Evolutionary conservation across 2,113 vertebrate genomes (phyloP), one percentile per base, ranked within the genome.

Genomic region (Lepus americanus): DNA sequence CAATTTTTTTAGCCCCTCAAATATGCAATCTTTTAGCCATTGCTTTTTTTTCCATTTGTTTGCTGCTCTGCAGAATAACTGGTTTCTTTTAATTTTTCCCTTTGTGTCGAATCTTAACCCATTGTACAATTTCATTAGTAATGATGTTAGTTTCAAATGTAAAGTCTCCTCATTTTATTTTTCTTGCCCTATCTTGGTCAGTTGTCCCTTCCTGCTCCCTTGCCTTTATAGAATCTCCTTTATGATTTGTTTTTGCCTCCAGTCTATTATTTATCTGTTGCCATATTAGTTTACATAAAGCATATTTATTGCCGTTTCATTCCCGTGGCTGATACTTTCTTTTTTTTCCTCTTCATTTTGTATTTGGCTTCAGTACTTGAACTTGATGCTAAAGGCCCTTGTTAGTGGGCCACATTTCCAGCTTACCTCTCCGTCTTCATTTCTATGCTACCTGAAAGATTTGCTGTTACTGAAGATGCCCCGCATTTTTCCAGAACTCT

Each of bases 271-370:
- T 89, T 64, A 72, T 83, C 33, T 74, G 25, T 77, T 80, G 9
- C 14, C 25, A 86, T 49, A 61, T 82, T 31, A 53, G 79, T 55
- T 92, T 84, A 69, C 1, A 14, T 72, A 61, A 12, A 76, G 67
- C 67, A 6, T 82, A 55, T 77, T 81, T 89, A 53, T 86, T 39
- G 82, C 31, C 59, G 14, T 92, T 82, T 93, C 19, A 73, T 53
- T 90, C 31, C 53, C 12, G 9, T 70, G 1, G 17, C 80, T 19
- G 59, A 27, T 39, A 19, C 23, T 19, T 9, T 66, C 72, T 73
- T 69, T 78, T 44, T 29, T 1, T 29, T 67, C 16, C 7, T 72
- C 23, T 8, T 44, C 11, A 8, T 84, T 89, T 85, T 86, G 1
- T 61, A 12, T 14, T 82, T 89, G 4, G 12, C 25, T 89, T 72